A percentile compares a stretch with the other conserved stretches of the same genome.
Conservation (phyloP, 2,888 invertebrate genomes). For the Watsonalla cultraria region DNA sequence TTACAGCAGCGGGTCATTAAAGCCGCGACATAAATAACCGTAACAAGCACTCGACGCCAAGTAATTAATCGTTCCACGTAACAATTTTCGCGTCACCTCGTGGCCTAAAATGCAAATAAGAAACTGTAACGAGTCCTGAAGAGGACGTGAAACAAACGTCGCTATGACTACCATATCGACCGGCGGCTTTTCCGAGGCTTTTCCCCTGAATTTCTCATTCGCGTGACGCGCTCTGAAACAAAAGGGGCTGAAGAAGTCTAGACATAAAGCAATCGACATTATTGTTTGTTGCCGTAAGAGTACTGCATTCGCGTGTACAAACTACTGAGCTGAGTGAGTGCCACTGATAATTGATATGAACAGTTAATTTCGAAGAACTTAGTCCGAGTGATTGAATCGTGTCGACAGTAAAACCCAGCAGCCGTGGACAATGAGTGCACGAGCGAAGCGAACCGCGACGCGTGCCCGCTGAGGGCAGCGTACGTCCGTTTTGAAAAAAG, state of each 20-base stretch:
- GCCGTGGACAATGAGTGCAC: constrained; percentile 67
- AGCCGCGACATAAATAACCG: constrained; percentile 1
- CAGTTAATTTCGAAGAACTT: constrained; percentile 37
- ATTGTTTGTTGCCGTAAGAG: background rate
- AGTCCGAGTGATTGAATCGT: constrained; percentile 36
- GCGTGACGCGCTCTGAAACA: constrained; percentile 71
- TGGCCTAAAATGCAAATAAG: constrained; percentile 73
- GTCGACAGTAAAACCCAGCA: constrained; percentile 44
- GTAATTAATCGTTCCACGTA: constrained; percentile 37
- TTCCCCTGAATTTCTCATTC: constrained; percentile 65
- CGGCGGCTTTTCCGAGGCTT: constrained; percentile 74
- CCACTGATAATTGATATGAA: constrained; percentile 19
- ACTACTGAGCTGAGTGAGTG: background rate
- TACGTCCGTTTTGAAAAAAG: constrained; percentile 64
- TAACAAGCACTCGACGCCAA: constrained; percentile 10
- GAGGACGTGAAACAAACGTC: constrained; percentile 71
- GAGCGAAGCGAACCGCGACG: constrained; percentile 68
- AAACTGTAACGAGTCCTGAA: constrained; percentile 53
- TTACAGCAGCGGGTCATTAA: background rate
- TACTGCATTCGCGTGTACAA: constrained; percentile 1
- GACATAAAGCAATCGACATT: constrained; percentile 24
- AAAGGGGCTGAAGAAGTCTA: constrained; percentile 57
- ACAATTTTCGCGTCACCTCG: constrained; percentile 49
- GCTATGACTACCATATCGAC: constrained; percentile 72
- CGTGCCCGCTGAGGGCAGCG: constrained; percentile 47